Evolutionary conservation across 1,140 invertebrate genomes (phyloP).

Genomic region (Cydia pomonella): DNA sequence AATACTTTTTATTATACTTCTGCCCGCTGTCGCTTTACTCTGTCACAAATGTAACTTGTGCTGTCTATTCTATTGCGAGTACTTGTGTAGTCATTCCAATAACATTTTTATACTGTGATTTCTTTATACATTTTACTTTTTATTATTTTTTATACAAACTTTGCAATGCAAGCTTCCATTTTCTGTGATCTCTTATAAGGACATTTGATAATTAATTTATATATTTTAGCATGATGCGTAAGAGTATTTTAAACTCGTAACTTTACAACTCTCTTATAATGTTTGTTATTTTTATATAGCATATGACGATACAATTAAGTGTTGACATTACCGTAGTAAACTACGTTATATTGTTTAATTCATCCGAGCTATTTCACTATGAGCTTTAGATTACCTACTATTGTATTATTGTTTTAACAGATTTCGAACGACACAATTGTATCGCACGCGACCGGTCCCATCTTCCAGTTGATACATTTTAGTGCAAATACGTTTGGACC

Average conservation of each 20-base stretch:
- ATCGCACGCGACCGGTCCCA: background rate
- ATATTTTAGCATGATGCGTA: conserved; percentile 22
- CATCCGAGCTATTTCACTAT: background rate
- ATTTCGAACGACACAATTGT: background rate
- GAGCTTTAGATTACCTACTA: conserved; percentile 5
- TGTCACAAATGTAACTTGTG: conserved; percentile 19
- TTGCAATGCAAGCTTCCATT: conserved; percentile 52
- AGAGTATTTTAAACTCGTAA: conserved; percentile 24
- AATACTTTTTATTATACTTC: conserved; percentile 1
- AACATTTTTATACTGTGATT: conserved; percentile 45
- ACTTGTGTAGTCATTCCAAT: conserved; percentile 25
- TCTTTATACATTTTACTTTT: conserved; percentile 46
- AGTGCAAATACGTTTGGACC: conserved; percentile 28
- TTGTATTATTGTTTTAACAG: conserved; percentile 21
- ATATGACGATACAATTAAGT: conserved; percentile 6
- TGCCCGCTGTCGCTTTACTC: conserved; percentile 35
- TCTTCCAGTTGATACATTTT: conserved; percentile 28
- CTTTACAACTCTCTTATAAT: conserved; percentile 13
- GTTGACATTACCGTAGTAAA: conserved; percentile 18
- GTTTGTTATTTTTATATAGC: conserved; percentile 14
- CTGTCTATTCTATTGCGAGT: conserved; percentile 18
- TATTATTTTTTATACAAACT: conserved; percentile 38
- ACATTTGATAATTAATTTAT: conserved; percentile 24
- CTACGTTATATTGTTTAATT: conserved; percentile 15
- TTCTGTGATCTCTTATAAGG: conserved; percentile 52